phyloP scores from a whole-genome alignment of 2,888 invertebrate species.

The Hydrotaea cyrtoneurina region DNA sequence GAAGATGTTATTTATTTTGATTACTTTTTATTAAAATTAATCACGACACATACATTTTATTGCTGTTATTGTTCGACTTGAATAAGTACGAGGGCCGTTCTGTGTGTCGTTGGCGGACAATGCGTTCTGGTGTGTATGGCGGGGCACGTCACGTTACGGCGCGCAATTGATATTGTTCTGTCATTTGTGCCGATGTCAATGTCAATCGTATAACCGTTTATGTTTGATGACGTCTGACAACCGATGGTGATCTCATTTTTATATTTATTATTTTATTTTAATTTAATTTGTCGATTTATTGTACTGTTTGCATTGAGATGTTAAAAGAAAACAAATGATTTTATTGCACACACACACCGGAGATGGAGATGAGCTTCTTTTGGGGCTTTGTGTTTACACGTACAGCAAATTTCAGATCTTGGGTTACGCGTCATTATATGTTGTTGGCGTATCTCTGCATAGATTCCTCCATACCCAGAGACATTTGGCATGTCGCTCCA shows the following conservation, averaged over 20 bases:
- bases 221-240: conserved; percentile 14
- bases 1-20: neutral
- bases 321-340: neutral
- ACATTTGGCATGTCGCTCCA: conserved; percentile 8
- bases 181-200: conserved; percentile 37
- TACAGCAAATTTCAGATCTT: neutral
- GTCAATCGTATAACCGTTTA: neutral
- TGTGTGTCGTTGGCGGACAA: neutral
- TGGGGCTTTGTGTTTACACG: neutral
- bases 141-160: neutral
- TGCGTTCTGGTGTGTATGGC: neutral
- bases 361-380: neutral
- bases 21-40: conserved; percentile 27
- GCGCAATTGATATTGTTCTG: conserved; percentile 41
- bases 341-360: conserved; percentile 35
- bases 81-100: neutral
- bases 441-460: neutral
- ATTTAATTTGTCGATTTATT: conserved; percentile 20
- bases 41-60: neutral
- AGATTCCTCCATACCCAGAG: neutral
- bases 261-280: conserved; percentile 37
- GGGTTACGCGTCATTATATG: neutral
- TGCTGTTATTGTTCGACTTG: neutral
- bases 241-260: conserved; percentile 25
- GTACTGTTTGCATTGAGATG: conserved; percentile 5